Base-by-base conservation (phyloP, 2,113 vertebrate species). In the Shinisaurus crocodilurus region DNA sequence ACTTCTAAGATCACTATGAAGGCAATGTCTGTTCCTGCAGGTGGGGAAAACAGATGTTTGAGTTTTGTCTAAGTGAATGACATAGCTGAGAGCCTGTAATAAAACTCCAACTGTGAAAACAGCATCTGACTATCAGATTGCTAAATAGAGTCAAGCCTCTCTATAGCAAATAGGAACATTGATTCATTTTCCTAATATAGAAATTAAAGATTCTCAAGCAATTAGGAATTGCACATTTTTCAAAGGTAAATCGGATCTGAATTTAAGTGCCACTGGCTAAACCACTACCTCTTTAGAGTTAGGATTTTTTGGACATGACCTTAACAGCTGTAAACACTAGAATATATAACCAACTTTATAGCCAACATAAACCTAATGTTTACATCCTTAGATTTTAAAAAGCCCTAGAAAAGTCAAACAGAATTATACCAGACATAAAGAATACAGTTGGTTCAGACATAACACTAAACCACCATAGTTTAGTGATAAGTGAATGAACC, bases 1-100 rank as follows among this genome's bases (percentile, higher is more conserved):
- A 88, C 69, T 27, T 65, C 4, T 65, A 91, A 90, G 85, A 77
- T 13, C 1, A 85, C 63, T n/a, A 95, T 91, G 69, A 77, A 90
- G 54, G 40, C 0, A 3, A 89, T 75, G 29, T 50, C 54, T 90
- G 87, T 88, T 20, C 18, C 34, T 86, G 3, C 40, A 92, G n/a
- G 60, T 69, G 67, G 34, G 3, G 57, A 94, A 93, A 87, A 0
- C 15, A 82, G 18, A 82, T 80, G 43, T 90, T 95, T 91, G 69
- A 48, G 45, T 90, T 77, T 65, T 0, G 81, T 83, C 91, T 90
- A 88, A 27, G n/a, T 85, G 23, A 77, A 77, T 87, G 4, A 74
- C 81, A 40, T 10, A 91, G 87, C 89, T 90, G 25, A 88, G 29
- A 85, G 27, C 1, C n/a, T 12, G 7, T 92, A 85, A 93, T 86